A percentile compares a stretch with the other conserved stretches of the same genome.
Conservation (phyloP, 2,113 vertebrate genomes). For the Cephalophus harveyi region DNA sequence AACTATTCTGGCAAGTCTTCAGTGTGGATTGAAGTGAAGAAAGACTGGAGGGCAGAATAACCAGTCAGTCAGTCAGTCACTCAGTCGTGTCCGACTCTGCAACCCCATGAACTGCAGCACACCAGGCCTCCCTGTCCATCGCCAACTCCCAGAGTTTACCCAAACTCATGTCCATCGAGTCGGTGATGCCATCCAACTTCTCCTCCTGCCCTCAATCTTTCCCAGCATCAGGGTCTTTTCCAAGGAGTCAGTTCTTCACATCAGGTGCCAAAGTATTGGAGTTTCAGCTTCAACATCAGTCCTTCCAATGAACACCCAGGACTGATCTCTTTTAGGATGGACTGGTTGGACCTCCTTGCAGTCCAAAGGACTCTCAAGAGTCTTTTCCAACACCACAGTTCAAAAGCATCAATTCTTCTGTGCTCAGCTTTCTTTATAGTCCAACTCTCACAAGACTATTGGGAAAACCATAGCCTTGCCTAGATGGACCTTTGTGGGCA, state of each 20-base stretch:
- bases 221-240: background rate
- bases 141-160: background rate
- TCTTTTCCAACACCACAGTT: background rate
- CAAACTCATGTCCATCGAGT: background rate
- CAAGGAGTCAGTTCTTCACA: background rate
- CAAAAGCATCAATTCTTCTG: background rate
- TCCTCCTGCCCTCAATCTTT: background rate
- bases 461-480: background rate
- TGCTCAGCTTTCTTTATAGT: background rate
- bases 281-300: background rate
- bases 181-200: background rate
- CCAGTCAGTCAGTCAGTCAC: background rate
- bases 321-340: background rate
- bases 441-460: background rate
- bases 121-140: background rate
- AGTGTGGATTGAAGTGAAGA: background rate
- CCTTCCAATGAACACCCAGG: background rate
- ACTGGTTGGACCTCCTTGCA: background rate
- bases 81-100: background rate
- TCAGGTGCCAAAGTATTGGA: background rate
- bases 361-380: background rate
- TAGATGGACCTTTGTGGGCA: background rate
- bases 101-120: fast-evolving
- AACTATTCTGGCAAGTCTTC: background rate
- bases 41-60: background rate